These are phyloP conservation scores for Phyllotreta striolata DNA, from an alignment of 2,888 invertebrate genomes.

Conservation along the genomic window DNA sequence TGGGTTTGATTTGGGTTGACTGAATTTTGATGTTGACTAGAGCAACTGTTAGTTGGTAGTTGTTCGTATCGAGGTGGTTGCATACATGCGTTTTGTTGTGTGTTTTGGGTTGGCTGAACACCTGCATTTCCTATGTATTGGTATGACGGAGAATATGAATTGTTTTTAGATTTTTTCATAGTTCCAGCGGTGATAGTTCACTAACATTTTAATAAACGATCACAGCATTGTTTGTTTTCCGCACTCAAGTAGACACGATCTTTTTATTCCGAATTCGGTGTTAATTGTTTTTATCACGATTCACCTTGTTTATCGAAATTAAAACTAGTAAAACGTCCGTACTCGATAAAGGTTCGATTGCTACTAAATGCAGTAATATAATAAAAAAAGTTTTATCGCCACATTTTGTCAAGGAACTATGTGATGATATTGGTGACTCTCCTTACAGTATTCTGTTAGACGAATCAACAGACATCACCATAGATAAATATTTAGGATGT, in stretches of 20 bases:
- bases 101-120: neutral
- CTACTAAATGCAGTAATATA: no score
- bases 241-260: constrained; percentile 1
- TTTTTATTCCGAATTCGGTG: no score
- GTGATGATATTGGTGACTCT: no score
- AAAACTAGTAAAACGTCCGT: neutral
- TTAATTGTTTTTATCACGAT: constrained; percentile 4
- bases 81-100: neutral
- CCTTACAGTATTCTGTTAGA: no score
- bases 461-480: no score
- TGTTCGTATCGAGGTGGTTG: neutral
- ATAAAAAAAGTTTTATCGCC: no score
- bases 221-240: neutral
- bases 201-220: constrained; percentile 1
- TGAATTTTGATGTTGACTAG: constrained; percentile 1
- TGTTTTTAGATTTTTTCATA: neutral
- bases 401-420: no score
- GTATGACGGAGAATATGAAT: neutral
- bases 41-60: neutral
- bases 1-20: no score
- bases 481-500: no score
- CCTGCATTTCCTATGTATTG: constrained; percentile 6
- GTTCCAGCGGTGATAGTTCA: neutral
- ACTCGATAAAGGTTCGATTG: neutral
- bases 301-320: constrained; percentile 4